Conservation (phyloP, 2,888 invertebrate genomes). For the Watsonalla binaria region DNA sequence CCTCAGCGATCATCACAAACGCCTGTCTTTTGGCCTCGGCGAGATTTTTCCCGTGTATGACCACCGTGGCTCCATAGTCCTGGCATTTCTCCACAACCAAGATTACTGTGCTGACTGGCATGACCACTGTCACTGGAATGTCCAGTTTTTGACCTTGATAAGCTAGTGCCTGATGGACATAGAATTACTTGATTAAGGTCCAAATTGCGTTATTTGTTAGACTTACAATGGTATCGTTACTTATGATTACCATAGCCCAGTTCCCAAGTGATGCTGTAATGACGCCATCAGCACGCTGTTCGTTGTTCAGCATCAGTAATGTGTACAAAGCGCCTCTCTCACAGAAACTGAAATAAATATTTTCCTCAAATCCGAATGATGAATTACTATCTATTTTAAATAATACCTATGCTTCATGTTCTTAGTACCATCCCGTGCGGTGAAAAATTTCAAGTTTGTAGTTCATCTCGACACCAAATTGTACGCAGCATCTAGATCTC, state of each 20-base stretch:
- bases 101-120: constrained; percentile 89
- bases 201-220: background rate
- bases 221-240: background rate
- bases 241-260: constrained; percentile 83
- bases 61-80: constrained; percentile 86
- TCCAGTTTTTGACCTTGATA: constrained; percentile 84
- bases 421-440: constrained; percentile 87
- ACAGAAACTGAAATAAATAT: constrained; percentile 82
- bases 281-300: constrained; percentile 85
- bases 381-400: no score
- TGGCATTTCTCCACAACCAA: constrained; percentile 90
- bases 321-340: constrained; percentile 92
- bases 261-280: constrained; percentile 94
- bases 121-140: constrained; percentile 86
- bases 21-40: constrained; percentile 87
- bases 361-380: background rate
- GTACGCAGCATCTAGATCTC: constrained; percentile 84
- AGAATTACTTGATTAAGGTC: background rate
- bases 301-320: constrained; percentile 82
- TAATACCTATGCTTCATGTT: background rate
- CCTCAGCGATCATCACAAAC: constrained; percentile 81
- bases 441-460: constrained; percentile 94
- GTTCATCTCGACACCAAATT: constrained; percentile 87
- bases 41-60: constrained; percentile 87
- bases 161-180: constrained; percentile 68